Percentiles rank a stretch among this genome's conserved stretches.
These are phyloP conservation scores for Cheilosia vernalis DNA, from an alignment of 2,888 invertebrate species.

Conservation along the genomic window DNA sequence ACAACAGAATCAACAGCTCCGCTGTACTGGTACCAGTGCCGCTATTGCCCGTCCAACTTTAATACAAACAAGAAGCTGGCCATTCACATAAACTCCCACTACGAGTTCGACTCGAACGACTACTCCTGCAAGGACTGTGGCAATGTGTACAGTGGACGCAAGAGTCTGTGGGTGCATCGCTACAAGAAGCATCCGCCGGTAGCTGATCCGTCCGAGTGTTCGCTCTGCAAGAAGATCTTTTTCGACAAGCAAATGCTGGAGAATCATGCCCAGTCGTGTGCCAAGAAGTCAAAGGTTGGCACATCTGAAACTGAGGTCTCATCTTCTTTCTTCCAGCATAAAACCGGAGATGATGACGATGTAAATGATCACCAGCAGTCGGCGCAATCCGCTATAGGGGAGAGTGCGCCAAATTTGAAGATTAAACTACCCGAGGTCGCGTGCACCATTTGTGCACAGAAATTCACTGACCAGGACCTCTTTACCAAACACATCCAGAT, in stretches of 20 bases:
- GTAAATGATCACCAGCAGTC: conserved; percentile 62
- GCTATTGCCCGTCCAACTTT: conserved; percentile 83
- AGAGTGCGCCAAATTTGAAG: conserved; percentile 75
- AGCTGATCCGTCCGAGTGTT: conserved; percentile 82
- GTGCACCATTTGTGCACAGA: conserved; percentile 82
- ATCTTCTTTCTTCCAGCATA: conserved; percentile 77
- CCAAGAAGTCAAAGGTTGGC: conserved; percentile 79
- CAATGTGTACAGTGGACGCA: conserved; percentile 83
- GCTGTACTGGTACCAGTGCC: conserved; percentile 83
- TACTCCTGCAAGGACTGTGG: conserved; percentile 84
- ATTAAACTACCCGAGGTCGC: conserved; percentile 82
- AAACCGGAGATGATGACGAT: conserved; percentile 80
- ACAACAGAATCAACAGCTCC: conserved; percentile 73
- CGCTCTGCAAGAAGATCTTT: conserved; percentile 82
- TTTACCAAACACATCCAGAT: conserved; percentile 82
- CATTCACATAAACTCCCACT: conserved; percentile 83
- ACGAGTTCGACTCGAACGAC: conserved; percentile 83
- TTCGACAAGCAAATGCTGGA: conserved; percentile 82
- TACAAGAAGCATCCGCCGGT: conserved; percentile 83
- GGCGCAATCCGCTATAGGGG: conserved; percentile 59
- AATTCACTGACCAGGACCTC: conserved; percentile 82
- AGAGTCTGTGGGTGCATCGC: conserved; percentile 83
- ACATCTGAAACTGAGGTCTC: conserved; percentile 19
- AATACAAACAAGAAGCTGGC: conserved; percentile 83
- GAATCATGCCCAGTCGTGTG: conserved; percentile 81